Base-by-base conservation (phyloP, 2,797 vertebrate genomes). In the Cichlasoma orientale region DNA sequence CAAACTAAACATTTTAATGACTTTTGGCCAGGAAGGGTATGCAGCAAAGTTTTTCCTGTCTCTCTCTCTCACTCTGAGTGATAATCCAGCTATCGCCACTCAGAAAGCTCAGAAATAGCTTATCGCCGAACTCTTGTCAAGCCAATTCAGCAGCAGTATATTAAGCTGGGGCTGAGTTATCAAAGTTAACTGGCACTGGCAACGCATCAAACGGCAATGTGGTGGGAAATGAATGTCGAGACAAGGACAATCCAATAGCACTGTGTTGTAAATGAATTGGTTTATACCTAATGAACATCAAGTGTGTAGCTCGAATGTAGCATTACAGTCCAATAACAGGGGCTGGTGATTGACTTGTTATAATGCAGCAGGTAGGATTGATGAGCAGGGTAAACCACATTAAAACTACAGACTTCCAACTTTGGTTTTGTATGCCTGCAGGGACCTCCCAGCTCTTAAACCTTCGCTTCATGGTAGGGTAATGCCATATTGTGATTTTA, bases 121-220 rank as follows among this genome's bases (percentile, higher is more conserved):
- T 89, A 92, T 94, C 89, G 23, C 77, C 16, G 70, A 83, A 72
- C 77, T 84, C 88, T 80, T 75, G 92, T 94, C 91, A 84, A 79
- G 89, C 84, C 92, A 74, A 88, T 94, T 93, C 93, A 92, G 93
- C 79, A 74, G 91, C 91, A 89, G 74, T 88, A 80, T 87, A 93
- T 90, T 90, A 91, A 90, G 89, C 86, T 25, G 80, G 82, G 84
- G 85, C 85, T 69, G 88, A 91, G 88, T 92, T 91, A 92, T 93
- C 89, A 91, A 86, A 88, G 92, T 88, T 93, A 92, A 96, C 93
- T 91, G 90, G 88, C 54, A 82, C 88, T 93, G 94, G 94, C 94
- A 94, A 92, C 36, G 87, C 92, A 92, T 92, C 91, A 92, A 88
- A 86, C 36, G 81, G 82, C 90, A 82, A 82, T 55, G 86, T 88